Base-by-base conservation (phyloP, 1,140 invertebrate species). In the Penaeus chinensis region DNA sequence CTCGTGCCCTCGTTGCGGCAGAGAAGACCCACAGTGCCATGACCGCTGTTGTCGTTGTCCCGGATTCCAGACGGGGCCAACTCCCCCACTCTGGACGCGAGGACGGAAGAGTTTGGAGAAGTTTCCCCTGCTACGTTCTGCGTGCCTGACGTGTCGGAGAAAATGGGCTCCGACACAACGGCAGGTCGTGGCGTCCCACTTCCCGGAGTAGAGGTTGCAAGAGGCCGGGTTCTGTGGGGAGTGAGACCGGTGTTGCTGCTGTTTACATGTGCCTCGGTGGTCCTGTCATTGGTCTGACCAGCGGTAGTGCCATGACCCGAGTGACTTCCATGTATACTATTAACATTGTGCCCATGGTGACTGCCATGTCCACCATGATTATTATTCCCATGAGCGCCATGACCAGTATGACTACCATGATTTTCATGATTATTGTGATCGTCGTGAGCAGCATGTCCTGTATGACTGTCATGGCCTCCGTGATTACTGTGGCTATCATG, bases 11-110 rank as follows among this genome's bases (percentile, higher is more conserved):
- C 71, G 18, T 27, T 74, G 27, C 42, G 71, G 24, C 71, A 32
- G 27, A 27, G 42, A 10, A 27, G 71, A 18, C 42, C 27, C n/a
- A 22, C 71, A 13, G 27, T 74, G 1, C 71, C n/a, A 37, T 27
- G 71, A 1, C 22, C 18, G 27, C 42, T 27, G 60, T 84, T 84
- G 19, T 27, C 42, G 65, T 84, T 84, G 83, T 77, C 71, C 27
- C 54, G 37, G 24, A 84, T 47, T 24, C 83, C 65, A 4, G 71
- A 42, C 63, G 65, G 27, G 0, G 27, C 24, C 13, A 82, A 13
- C 20, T 65, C 63, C 27, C 24, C 81, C 8, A 65, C 18, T 18
- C 63, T 47, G 22, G 32, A 2, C n/a, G 27, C 27, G 60, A 66
- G 32, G 37, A 54, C 16, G 54, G 10, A 13, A 11, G 54, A 54